These are phyloP conservation scores for Neopipo cinnamomea DNA, from an alignment of 2,113 vertebrate species.

Conservation along the genomic window DNA sequence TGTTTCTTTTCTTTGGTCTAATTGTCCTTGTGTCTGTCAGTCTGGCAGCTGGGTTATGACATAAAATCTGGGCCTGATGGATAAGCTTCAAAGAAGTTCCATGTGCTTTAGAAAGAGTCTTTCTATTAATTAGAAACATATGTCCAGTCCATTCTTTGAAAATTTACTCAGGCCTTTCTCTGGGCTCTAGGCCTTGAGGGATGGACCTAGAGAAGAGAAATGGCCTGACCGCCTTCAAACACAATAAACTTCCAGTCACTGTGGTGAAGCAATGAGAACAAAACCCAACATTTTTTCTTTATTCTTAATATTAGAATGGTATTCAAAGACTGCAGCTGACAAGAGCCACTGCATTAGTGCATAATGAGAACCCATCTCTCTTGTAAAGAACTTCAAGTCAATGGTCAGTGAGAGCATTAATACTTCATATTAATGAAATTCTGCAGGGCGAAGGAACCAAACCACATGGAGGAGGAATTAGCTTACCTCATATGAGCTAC, in stretches of 20 bases:
- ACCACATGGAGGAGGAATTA: not conserved
- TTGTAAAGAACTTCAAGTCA: not conserved
- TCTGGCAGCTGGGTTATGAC: not conserved
- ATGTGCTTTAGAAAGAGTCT: not conserved
- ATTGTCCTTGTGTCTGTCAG: not conserved
- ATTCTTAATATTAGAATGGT: not conserved
- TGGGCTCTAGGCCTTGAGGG: not conserved
- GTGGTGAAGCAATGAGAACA: fast-evolving
- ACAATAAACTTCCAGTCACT: not conserved
- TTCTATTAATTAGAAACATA: not conserved
- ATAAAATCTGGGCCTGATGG: not conserved
- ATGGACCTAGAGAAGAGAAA: not conserved
- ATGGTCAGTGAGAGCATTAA: not conserved
- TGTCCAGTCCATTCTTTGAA: not conserved
- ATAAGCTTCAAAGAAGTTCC: not conserved
- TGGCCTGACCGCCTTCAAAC: not conserved
- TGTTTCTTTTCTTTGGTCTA: not conserved
- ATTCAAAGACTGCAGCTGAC: not conserved
- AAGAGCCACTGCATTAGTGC: not conserved
- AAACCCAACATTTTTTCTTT: not conserved
- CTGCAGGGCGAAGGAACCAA: not conserved
- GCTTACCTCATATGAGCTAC: not conserved
- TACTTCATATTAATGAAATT: not conserved
- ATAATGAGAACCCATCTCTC: not conserved
- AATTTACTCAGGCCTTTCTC: not conserved